Evolutionary conservation across 2,888 invertebrate species (phyloP).

Genomic region (Frankliniella fusca): DNA sequence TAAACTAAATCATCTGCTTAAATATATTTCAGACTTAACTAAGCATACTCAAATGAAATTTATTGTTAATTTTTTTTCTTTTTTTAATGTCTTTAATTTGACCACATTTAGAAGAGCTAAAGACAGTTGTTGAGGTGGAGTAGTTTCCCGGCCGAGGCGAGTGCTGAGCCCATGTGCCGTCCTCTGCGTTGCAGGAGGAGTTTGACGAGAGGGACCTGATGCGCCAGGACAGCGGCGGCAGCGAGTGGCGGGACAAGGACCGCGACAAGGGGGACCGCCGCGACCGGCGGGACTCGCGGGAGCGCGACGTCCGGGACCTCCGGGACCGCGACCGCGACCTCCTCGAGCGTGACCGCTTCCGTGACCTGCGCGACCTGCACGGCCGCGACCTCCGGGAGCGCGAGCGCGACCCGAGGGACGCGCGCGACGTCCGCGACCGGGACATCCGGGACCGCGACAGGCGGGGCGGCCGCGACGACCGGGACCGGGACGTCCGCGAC

Average conservation of each 20-base stretch:
- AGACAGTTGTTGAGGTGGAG: no score
- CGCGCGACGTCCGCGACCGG: constrained; percentile 29
- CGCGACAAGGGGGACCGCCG: constrained; percentile 32
- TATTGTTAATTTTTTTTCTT: no score
- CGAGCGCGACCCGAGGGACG: no score
- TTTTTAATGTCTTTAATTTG: no score
- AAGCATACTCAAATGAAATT: no score
- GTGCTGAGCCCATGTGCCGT: neutral
- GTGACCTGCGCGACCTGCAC: constrained; percentile 5
- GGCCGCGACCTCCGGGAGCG: constrained; percentile 27
- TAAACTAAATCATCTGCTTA: no score
- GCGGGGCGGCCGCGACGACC: neutral
- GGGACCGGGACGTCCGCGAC: constrained; percentile 26
- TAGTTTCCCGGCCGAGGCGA: no score
- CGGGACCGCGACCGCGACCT: constrained; percentile 23
- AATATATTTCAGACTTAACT: no score
- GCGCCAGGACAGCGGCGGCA: constrained; percentile 29
- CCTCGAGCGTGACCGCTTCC: constrained; percentile 40
- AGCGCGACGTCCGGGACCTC: constrained; percentile 31
- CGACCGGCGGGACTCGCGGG: constrained; percentile 36
- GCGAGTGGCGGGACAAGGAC: constrained; percentile 30
- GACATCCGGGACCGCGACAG: constrained; percentile 35
- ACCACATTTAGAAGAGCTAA: no score
- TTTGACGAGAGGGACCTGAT: constrained; percentile 17
- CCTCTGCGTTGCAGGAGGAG: neutral